Base-by-base conservation (phyloP, 2,113 vertebrate genomes). In the Rhinoptilus africanus region DNA sequence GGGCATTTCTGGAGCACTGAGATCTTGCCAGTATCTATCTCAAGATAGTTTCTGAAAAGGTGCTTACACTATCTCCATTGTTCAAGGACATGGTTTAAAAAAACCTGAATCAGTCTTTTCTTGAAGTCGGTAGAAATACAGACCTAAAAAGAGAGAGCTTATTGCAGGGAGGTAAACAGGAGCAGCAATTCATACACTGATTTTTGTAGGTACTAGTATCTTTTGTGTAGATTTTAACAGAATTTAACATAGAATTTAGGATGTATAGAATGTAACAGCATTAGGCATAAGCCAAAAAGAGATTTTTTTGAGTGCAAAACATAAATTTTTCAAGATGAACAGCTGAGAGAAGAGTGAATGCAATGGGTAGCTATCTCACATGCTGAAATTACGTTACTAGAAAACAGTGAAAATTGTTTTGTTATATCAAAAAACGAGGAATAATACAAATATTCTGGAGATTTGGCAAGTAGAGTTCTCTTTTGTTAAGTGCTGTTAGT, bases 51-150 rank as follows among this genome's bases (percentile, higher is more conserved):
- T 89, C 57, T 92, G 79, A 30, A 76, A 45, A 85, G 67, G 6
- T 37, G 4, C 9, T 75, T 43, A 3, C 0, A 4, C 21, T 39
- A 1, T 35, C 43, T 88, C 47, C 9, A 8, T 23, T 66, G 13
- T 69, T 92, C 30, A 62, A 62, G 45, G 43, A 3, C 19, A n/a
- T 30, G 32, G 18, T 85, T 63, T 80, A 19, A 75, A 72, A 88
- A 95, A 76, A 26, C 0, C 24, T 53, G 27, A 72, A 22, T 64
- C 15, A 24, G 15, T 19, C 32, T 89, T 54, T 71, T 73, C 34
- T 66, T 69, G 41, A 71, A 32, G 12, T 74, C 12, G 34, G 6
- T 41, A 59, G 54, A 80, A 68, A 47, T 47, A 56, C 0, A 54
- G 53, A 15, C 8, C 9, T 50, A 68, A 87, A 89, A 69, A 54